Base-by-base conservation (phyloP, 1,140 invertebrate genomes). In the Stratiolaelaps scimitus region DNA sequence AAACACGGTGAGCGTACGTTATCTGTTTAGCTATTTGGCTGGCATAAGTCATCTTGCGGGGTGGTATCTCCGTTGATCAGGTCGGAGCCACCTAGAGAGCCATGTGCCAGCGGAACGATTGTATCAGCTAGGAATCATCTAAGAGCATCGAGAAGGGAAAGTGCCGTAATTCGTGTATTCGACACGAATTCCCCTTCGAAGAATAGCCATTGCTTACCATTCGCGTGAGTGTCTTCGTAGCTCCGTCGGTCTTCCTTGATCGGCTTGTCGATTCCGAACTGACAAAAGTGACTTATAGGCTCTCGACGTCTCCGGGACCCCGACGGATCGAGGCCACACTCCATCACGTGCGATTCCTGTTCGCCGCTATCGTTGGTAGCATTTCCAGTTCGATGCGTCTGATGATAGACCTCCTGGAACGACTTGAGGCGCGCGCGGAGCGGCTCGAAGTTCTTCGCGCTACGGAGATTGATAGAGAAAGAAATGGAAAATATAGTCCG, bases 231-330 rank as follows among this genome's bases (percentile, higher is more conserved):
- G 5, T 40, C 34, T 40, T 60, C 34, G 2, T 20, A 15, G 2
- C 26, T 34, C 23, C 13, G 15, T 15, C 53, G 53, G 2, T 26
- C 53, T 17, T 60, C 53, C 10, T 60, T 60, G 26, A 60, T 60
- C 26, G 53, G 53, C 26, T 60, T 60, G 53, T 60, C 53, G 4
- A 60, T 60, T 20, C 53, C 53, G 53, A 60, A 60, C 17, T 60
- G 34, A 2, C 53, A 34, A 26, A 60, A 60, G 23, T 60, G 53
- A 60, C 53, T 60, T 34, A 60, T 5, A 1, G 53, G 53, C 23
- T 60, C 53, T 26, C 34, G 26, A 26, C 23, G 26, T 15, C 17
- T 15, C 1, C 17, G 23, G 26, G 15, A 34, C 15, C 13, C 20
- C 17, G 17, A 2, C 10, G 13, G 53, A 60, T 10, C 26, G 34